Conservation (phyloP, 2,797 vertebrate genomes). For the Galagoides demidoff region DNA sequence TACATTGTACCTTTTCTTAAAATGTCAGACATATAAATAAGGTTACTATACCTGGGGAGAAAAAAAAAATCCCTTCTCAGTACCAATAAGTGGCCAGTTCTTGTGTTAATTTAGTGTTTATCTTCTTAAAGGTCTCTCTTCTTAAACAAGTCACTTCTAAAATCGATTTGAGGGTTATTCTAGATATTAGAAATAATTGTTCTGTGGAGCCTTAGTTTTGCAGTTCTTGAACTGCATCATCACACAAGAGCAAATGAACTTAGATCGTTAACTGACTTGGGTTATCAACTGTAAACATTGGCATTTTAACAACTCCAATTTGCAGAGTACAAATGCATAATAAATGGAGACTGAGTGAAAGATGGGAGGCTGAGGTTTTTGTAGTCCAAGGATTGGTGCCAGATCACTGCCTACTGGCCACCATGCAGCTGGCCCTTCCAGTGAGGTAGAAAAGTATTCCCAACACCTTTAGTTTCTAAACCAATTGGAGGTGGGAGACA, state of each 20-base stretch:
- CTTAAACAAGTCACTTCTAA: neutral
- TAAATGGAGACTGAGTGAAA: neutral
- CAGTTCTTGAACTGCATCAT: neutral
- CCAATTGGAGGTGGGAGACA: neutral
- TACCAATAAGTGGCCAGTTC: neutral
- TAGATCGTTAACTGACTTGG: neutral
- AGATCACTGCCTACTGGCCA: neutral
- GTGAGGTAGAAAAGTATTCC: neutral
- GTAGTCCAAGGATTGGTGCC: neutral
- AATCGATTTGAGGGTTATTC: slow-evolving; percentile 29
- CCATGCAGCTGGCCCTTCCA: neutral
- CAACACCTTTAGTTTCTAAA: neutral
- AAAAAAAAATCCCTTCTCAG: neutral
- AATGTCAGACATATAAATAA: slow-evolving; percentile 14
- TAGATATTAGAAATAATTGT: neutral
- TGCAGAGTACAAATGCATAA: neutral
- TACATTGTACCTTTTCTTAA: slow-evolving; percentile 32
- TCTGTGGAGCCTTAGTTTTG: neutral
- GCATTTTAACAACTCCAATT: slow-evolving; percentile 19
- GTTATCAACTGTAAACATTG: slow-evolving; percentile 48
- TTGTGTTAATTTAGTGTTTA: slow-evolving; percentile 37
- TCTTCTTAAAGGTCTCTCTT: neutral
- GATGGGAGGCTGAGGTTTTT: neutral
- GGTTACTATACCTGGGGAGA: neutral
- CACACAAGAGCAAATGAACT: neutral